phyloP scores from a whole-genome alignment of 2,797 vertebrate genomes.

The Peromyscus attwateri region DNA sequence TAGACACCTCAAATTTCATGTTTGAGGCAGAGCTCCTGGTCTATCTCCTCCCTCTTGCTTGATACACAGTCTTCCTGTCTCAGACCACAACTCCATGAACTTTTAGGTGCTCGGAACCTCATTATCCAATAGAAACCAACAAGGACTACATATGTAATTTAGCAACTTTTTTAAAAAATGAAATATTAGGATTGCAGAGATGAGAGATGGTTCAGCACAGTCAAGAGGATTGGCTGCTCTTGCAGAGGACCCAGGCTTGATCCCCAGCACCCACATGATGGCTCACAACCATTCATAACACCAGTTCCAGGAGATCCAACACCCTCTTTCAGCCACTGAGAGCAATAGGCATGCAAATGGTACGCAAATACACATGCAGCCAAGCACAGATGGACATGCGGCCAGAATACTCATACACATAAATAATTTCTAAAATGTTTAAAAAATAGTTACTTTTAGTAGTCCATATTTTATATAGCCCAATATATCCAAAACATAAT shows the following conservation, averaged over 20 bases:
- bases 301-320: neutral
- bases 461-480: slow-evolving; percentile 59
- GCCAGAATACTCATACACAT: neutral
- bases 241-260: neutral
- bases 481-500: slow-evolving; percentile 40
- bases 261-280: neutral
- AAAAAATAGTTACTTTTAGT: neutral
- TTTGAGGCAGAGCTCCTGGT: neutral
- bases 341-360: neutral
- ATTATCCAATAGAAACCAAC: neutral
- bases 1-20: neutral
- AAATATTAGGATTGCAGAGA: neutral
- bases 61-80: neutral
- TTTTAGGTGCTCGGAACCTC: neutral
- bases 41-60: neutral
- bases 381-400: neutral
- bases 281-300: neutral
- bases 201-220: neutral
- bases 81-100: neutral
- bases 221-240: neutral
- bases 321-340: neutral
- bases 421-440: neutral
- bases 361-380: neutral
- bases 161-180: neutral
- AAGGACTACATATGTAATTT: neutral